These are phyloP conservation scores for Probaryconus sp. DNA, from an alignment of 1,140 invertebrate genomes.

Conservation along the genomic window DNA sequence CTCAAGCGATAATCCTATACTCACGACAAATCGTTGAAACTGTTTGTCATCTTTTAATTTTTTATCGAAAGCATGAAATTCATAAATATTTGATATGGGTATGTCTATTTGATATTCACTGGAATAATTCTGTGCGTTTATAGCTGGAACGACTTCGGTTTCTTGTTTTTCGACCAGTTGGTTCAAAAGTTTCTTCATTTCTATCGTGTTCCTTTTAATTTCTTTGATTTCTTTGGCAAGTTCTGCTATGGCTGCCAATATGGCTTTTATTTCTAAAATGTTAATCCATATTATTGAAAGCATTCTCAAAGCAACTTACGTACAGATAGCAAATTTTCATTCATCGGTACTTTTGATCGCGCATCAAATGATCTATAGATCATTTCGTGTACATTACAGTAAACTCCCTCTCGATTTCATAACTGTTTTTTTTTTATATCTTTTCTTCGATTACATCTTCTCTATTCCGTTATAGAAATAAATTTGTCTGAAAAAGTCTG, in stretches of 20 bases:
- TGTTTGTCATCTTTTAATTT: constrained; percentile 53
- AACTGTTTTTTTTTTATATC: too few relatives aligned
- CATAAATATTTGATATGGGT: constrained; percentile 49
- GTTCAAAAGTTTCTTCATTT: constrained; percentile 56
- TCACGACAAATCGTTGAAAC: constrained; percentile 54
- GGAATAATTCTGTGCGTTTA: constrained; percentile 52
- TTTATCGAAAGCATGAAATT: constrained; percentile 50
- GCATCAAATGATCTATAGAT: too few relatives aligned
- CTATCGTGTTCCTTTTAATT: constrained; percentile 47
- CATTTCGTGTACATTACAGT: too few relatives aligned
- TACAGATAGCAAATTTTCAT: too few relatives aligned
- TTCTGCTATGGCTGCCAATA: constrained; percentile 42
- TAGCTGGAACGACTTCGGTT: constrained; percentile 36
- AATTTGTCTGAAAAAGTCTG: too few relatives aligned
- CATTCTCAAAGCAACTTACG: too few relatives aligned
- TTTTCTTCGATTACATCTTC: too few relatives aligned
- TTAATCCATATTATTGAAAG: constrained; percentile 18
- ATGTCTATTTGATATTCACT: constrained; percentile 39
- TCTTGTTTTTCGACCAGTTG: constrained; percentile 47
- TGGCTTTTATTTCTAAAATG: constrained; percentile 46
- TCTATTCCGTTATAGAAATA: too few relatives aligned
- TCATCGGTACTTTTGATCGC: too few relatives aligned
- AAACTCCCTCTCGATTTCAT: too few relatives aligned
- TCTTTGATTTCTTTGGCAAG: constrained; percentile 53
- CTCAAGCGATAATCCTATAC: constrained; percentile 7